phyloP scores from a whole-genome alignment of 1,140 invertebrate species.

The Heliconius nattereri region DNA sequence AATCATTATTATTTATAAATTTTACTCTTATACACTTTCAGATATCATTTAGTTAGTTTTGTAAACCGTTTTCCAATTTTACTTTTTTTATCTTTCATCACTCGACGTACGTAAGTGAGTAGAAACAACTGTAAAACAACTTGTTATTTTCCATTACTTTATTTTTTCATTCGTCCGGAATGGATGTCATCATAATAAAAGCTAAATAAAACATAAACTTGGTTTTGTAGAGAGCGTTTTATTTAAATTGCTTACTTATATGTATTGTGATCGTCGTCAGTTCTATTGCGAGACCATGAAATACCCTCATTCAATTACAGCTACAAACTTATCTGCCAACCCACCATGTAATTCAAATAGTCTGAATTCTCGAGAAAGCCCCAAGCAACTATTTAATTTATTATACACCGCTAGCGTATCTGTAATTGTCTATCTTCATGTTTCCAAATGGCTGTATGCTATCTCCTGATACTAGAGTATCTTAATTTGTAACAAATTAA shows the following conservation, averaged over 20 bases:
- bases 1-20: too few relatives aligned
- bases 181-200: conserved; percentile 7
- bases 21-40: too few relatives aligned
- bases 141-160: conserved; percentile 13
- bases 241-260: conserved; percentile 12
- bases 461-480: conserved; percentile 7
- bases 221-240: conserved; percentile 3
- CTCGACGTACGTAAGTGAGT: background rate
- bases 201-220: conserved; percentile 16
- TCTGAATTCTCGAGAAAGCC: conserved; percentile 7
- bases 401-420: conserved; percentile 16
- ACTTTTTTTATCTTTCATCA: background rate
- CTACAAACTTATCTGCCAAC: conserved; percentile 10
- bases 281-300: conserved; percentile 12
- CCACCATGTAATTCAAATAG: conserved; percentile 21
- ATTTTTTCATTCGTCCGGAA: conserved; percentile 9
- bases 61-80: background rate
- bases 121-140: background rate
- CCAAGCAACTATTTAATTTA: conserved; percentile 25
- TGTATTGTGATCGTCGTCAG: conserved; percentile 8
- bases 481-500: conserved; percentile 33
- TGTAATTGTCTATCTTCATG: conserved; percentile 16
- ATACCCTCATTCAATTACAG: conserved; percentile 14
- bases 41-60: too few relatives aligned
- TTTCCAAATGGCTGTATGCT: conserved; percentile 12